A percentile compares a stretch with the other conserved stretches of the same genome.
These are phyloP conservation scores for Tiaroga cobitis DNA, from an alignment of 2,797 vertebrate genomes.

Conservation along the genomic window DNA sequence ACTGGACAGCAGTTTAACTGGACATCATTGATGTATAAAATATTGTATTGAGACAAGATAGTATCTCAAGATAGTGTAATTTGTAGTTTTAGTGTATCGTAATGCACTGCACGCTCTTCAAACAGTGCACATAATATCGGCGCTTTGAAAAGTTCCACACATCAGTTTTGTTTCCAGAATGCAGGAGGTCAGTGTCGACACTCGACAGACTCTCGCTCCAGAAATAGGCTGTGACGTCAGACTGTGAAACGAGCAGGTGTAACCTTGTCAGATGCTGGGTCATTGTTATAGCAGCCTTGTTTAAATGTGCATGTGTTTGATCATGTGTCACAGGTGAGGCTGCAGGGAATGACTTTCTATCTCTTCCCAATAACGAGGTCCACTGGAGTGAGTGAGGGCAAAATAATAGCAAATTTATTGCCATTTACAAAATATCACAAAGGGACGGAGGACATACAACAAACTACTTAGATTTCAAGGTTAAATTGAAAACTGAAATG, in stretches of 20 bases:
- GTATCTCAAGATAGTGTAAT: background rate
- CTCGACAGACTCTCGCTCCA: conserved; percentile 34
- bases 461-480: background rate
- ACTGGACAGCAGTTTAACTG: background rate
- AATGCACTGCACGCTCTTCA: background rate
- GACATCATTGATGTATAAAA: background rate
- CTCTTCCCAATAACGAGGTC: conserved; percentile 3
- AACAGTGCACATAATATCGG: background rate
- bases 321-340: conserved; percentile 17
- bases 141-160: background rate
- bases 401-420: conserved; percentile 3
- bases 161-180: conserved; percentile 33
- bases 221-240: conserved; percentile 55
- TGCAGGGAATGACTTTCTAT: conserved; percentile 9
- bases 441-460: background rate
- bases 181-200: conserved; percentile 41
- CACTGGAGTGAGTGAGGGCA: background rate
- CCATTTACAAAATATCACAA: conserved; percentile 1
- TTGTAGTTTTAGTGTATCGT: background rate
- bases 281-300: conserved; percentile 8
- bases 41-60: background rate
- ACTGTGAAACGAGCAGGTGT: conserved; percentile 55
- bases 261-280: conserved; percentile 51
- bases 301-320: conserved; percentile 16
- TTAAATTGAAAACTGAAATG: background rate